Percentiles rank a stretch among this genome's conserved stretches.
Evolutionary conservation across 2,888 invertebrate species (phyloP).

Genomic region (Tanypteryx hageni): DNA sequence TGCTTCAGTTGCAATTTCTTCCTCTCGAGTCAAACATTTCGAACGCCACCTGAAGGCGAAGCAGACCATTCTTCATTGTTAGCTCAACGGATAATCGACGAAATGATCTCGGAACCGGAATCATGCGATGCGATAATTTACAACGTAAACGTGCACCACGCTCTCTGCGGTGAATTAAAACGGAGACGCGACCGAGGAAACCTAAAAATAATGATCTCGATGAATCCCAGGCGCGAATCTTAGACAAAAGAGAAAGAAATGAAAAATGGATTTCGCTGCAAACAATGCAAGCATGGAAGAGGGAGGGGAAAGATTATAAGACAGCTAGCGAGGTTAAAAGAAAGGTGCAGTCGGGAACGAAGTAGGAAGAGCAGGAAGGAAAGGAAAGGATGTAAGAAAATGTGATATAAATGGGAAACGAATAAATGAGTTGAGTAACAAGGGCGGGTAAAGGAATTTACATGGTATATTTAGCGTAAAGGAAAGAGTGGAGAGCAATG

Average conservation of each 20-base stretch:
- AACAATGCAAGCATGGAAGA: not conserved
- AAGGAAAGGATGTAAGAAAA: too few relatives aligned
- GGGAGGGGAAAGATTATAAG: too few relatives aligned
- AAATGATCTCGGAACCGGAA: conserved; percentile 4
- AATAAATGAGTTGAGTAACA: too few relatives aligned
- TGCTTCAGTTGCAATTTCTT: not conserved
- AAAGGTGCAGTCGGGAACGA: too few relatives aligned
- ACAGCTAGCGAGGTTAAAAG: too few relatives aligned
- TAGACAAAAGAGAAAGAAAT: not conserved
- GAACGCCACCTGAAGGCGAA: not conserved
- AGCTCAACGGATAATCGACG: not conserved
- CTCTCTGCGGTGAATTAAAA: not conserved
- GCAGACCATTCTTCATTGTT: conserved; percentile 8
- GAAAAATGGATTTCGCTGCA: not conserved
- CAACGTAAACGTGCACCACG: not conserved
- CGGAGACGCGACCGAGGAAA: not conserved
- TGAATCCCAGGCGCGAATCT: not conserved
- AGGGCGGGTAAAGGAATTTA: too few relatives aligned
- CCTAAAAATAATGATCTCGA: not conserved
- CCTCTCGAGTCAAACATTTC: not conserved
- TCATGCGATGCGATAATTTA: conserved; percentile 16
- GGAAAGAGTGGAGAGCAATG: too few relatives aligned
- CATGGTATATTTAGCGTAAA: too few relatives aligned
- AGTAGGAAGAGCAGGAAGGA: too few relatives aligned
- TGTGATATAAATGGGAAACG: too few relatives aligned